Conservation (phyloP, 2,888 invertebrate genomes). For the Lymantria monacha region DNA sequence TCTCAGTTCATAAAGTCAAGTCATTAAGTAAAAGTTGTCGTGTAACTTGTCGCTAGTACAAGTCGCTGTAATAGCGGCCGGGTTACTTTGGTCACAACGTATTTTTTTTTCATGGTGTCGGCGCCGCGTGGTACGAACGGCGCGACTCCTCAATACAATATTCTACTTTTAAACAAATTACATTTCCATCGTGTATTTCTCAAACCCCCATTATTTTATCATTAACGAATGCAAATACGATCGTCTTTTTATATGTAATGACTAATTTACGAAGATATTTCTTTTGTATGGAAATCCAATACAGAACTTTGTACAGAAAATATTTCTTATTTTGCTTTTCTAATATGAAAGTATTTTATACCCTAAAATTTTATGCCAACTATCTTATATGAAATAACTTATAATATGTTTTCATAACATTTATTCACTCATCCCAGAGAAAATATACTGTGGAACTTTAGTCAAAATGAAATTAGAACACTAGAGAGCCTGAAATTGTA, state of each 20-base stretch:
- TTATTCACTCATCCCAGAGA: too few species aligned
- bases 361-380: too few species aligned
- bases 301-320: too few species aligned
- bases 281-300: neutral
- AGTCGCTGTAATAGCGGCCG: conserved; percentile 45
- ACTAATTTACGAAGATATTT: conserved; percentile 42
- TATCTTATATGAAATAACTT: too few species aligned
- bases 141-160: conserved; percentile 59
- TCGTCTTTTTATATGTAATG: conserved; percentile 52
- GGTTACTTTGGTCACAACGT: conserved; percentile 67
- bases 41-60: conserved; percentile 48
- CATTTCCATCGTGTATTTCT: conserved; percentile 78
- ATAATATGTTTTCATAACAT: too few species aligned
- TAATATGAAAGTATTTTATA: too few species aligned
- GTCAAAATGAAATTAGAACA: too few species aligned
- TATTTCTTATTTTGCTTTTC: too few species aligned
- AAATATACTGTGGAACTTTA: too few species aligned
- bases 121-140: conserved; percentile 69
- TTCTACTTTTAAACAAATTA: conserved; percentile 78
- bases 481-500: too few species aligned
- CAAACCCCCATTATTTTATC: conserved; percentile 77
- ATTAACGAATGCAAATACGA: conserved; percentile 71
- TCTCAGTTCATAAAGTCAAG: conserved; percentile 46
- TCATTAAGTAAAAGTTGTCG: conserved; percentile 48
- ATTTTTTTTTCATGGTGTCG: conserved; percentile 63